phyloP scores from a whole-genome alignment of 2,888 invertebrate genomes.

The Eueremaeus valkanovi region DNA sequence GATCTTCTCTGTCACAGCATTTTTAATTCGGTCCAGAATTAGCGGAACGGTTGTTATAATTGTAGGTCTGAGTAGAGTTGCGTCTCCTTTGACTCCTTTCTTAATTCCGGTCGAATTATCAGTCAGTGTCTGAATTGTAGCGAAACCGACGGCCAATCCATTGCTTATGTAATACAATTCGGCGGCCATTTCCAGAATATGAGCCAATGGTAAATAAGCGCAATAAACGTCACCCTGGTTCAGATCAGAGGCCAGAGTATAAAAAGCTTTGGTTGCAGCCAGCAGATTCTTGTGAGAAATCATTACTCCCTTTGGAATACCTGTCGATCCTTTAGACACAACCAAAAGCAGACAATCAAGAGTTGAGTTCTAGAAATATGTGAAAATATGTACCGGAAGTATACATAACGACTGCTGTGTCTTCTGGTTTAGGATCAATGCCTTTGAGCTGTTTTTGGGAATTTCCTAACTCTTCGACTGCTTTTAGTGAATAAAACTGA shows the following conservation, averaged over 20 bases:
- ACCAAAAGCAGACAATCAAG: background rate
- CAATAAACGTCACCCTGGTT: slow-evolving; percentile 70
- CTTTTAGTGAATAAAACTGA: slow-evolving; percentile 45
- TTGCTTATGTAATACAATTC: slow-evolving; percentile 70
- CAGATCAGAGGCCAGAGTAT: slow-evolving; percentile 39
- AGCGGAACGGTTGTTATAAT: slow-evolving; percentile 96
- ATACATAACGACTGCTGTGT: slow-evolving; percentile 97
- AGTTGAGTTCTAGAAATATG: background rate
- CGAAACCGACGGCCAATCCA: slow-evolving; percentile 92
- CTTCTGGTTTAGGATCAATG: slow-evolving; percentile 63
- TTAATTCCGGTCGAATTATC: slow-evolving; percentile 84
- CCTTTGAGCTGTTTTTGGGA: slow-evolving; percentile 25
- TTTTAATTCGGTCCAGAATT: slow-evolving; percentile 57
- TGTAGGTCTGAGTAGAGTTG: slow-evolving; percentile 81
- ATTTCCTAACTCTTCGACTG: slow-evolving; percentile 79
- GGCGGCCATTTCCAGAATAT: slow-evolving; percentile 92
- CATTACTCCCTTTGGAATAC: slow-evolving; percentile 52
- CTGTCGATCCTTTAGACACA: slow-evolving; percentile 17
- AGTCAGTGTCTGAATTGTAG: slow-evolving; percentile 76
- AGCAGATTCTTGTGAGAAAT: slow-evolving; percentile 47
- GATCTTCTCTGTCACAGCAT: slow-evolving; percentile 92
- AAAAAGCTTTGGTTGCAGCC: slow-evolving; percentile 45
- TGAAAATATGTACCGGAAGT: slow-evolving; percentile 67
- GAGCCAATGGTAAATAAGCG: slow-evolving; percentile 93
- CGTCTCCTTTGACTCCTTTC: slow-evolving; percentile 90